Percentiles rank a stretch among this genome's conserved stretches.
These are phyloP conservation scores for Pangasius larnaudii DNA, from an alignment of 2,797 vertebrate species.

Conservation along the genomic window DNA sequence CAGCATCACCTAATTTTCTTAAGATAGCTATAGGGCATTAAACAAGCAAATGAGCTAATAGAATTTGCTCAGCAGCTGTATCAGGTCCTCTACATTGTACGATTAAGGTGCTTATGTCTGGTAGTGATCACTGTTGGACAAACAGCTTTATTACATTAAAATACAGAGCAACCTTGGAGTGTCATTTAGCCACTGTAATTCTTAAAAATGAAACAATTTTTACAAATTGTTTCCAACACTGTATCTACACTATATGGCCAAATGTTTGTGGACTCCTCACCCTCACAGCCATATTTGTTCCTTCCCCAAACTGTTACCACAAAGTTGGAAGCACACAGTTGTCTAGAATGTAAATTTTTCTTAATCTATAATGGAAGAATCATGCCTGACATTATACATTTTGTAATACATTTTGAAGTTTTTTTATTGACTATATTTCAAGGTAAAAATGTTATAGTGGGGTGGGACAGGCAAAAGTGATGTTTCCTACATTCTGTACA, in stretches of 20 bases:
- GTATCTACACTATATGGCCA: too few species aligned
- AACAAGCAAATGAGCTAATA: not conserved
- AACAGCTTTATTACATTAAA: not conserved
- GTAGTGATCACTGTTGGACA: not conserved
- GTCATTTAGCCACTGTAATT: not conserved
- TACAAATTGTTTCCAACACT: not conserved
- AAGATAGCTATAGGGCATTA: not conserved
- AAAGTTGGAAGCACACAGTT: not conserved
- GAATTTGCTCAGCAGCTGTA: not conserved
- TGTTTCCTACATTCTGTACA: not conserved
- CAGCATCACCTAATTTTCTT: not conserved
- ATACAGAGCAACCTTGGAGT: not conserved
- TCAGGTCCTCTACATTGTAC: not conserved
- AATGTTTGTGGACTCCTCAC: not conserved
- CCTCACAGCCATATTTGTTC: not conserved
- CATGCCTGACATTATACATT: not conserved
- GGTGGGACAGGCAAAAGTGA: not conserved
- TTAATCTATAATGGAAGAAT: not conserved
- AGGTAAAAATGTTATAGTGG: not conserved
- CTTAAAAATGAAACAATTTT: not conserved
- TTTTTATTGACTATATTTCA: not conserved
- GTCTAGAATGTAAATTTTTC: not conserved
- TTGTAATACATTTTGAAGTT: too few species aligned
- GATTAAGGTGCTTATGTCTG: not conserved
- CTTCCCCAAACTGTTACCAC: not conserved